Evolutionary conservation across 2,797 vertebrate species (phyloP).

Genomic region (Melanotaenia boesemani): DNA sequence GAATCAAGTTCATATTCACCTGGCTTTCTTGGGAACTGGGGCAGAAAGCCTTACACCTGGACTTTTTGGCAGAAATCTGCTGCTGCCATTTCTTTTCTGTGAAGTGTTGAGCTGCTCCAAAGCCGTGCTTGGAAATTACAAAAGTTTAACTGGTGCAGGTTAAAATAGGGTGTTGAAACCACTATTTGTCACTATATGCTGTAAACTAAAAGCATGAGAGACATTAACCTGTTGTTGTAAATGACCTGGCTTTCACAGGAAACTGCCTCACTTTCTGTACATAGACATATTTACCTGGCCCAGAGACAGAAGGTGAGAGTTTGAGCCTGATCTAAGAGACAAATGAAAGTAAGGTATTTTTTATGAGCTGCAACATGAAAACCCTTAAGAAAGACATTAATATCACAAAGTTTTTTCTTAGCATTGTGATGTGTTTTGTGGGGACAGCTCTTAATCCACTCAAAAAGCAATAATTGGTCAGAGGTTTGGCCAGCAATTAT

Average conservation of each 20-base stretch:
- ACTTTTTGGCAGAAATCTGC: slow-evolving; percentile 32
- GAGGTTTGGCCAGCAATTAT: too few species aligned
- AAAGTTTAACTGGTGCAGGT: slow-evolving; percentile 25
- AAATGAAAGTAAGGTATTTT: slow-evolving; percentile 35
- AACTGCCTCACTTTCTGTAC: slow-evolving; percentile 13
- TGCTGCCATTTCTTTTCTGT: neutral
- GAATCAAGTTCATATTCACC: slow-evolving; percentile 26
- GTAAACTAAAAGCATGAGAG: slow-evolving; percentile 11
- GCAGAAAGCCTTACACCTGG: slow-evolving; percentile 45
- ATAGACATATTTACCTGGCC: slow-evolving; percentile 19
- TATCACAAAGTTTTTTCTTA: slow-evolving; percentile 30
- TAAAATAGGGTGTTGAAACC: slow-evolving; percentile 16
- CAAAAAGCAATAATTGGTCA: too few species aligned
- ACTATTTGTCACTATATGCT: slow-evolving; percentile 20
- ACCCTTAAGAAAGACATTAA: too few species aligned
- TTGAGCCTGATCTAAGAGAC: slow-evolving; percentile 31
- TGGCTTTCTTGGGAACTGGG: slow-evolving; percentile 29
- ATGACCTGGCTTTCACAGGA: slow-evolving; percentile 30
- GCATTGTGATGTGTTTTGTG: neutral
- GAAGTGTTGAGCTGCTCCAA: slow-evolving; percentile 30
- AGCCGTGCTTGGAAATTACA: slow-evolving; percentile 28
- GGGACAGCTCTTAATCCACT: too few species aligned
- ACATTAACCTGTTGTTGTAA: slow-evolving; percentile 29
- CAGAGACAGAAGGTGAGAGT: slow-evolving; percentile 5
- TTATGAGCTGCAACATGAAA: too few species aligned